Percentiles rank a stretch among this genome's conserved stretches.
Conservation (phyloP, 2,113 vertebrate genomes). For the Chaenogobius annularis region DNA sequence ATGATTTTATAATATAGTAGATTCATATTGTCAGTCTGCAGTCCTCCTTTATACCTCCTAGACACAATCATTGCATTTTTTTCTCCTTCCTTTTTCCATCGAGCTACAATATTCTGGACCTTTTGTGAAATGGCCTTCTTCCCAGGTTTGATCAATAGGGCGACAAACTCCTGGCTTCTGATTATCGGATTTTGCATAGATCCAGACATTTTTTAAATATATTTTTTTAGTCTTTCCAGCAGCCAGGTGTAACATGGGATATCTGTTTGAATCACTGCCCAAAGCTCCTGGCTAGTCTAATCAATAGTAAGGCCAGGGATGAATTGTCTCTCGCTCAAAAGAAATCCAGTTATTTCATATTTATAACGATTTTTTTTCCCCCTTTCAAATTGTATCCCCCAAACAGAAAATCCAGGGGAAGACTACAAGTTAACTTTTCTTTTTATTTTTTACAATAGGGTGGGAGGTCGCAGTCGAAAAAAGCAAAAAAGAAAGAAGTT, state of each 20-base stretch:
- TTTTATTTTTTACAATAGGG: conserved; percentile 12
- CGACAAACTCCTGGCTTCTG: conserved; percentile 42
- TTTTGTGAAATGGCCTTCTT: conserved; percentile 44
- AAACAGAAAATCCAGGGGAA: conserved; percentile 23
- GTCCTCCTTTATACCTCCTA: conserved; percentile 5
- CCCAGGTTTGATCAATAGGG: conserved; percentile 59
- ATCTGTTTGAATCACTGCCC: conserved; percentile 57
- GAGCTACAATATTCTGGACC: conserved; percentile 12
- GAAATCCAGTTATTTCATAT: conserved; percentile 14
- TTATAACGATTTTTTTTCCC: conserved; percentile 32
- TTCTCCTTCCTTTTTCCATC: conserved; percentile 19
- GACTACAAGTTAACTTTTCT: conserved; percentile 12
- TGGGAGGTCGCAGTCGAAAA: conserved; percentile 24
- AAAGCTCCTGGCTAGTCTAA: conserved; percentile 57
- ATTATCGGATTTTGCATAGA: conserved; percentile 56
- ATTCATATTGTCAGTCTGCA: too few relatives aligned
- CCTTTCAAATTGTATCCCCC: conserved; percentile 1
- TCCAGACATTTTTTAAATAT: conserved; percentile 22
- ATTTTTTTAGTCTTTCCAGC: conserved; percentile 32
- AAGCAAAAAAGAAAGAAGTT: background rate
- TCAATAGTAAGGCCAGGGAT: conserved; percentile 55
- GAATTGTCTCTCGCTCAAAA: conserved; percentile 44
- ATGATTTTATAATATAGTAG: too few relatives aligned
- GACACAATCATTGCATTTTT: conserved; percentile 25
- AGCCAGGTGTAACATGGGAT: conserved; percentile 61